phyloP scores from a whole-genome alignment of 23 tunicate genomes.

The Styela plicata region DNA sequence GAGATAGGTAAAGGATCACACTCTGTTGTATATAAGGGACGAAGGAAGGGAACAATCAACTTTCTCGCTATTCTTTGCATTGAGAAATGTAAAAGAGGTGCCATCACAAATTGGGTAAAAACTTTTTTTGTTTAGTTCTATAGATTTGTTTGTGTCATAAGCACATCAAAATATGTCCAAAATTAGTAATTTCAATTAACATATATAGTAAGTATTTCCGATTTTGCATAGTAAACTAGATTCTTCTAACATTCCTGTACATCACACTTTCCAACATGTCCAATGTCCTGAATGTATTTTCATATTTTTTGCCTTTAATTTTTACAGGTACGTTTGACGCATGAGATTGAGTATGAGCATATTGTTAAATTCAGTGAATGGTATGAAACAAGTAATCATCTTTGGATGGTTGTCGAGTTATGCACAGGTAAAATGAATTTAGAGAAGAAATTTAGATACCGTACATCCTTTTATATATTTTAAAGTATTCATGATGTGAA shows the following conservation, averaged over 20 bases:
- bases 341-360: constrained; percentile 80
- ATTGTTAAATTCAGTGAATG: constrained; percentile 94
- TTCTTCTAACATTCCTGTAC: no score
- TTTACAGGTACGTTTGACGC: constrained; percentile 74
- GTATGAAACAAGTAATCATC: constrained; percentile 98
- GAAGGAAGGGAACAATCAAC: constrained; percentile 87
- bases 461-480: no score
- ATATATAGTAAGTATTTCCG: no score
- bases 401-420: constrained; percentile 97
- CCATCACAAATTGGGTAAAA: constrained; percentile 98
- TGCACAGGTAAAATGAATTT: constrained; percentile 98
- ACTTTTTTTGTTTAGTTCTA: no score
- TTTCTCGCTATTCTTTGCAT: constrained; percentile 87
- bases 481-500: no score
- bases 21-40: constrained; percentile 84
- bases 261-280: background rate
- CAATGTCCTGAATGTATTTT: background rate
- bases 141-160: no score
- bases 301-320: background rate
- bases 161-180: no score
- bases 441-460: no score
- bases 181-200: no score
- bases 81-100: constrained; percentile 84
- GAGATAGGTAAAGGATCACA: constrained; percentile 89
- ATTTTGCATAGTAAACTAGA: no score